Conservation (phyloP, 2,888 invertebrate species). For the Caradrina clavipalpis region DNA sequence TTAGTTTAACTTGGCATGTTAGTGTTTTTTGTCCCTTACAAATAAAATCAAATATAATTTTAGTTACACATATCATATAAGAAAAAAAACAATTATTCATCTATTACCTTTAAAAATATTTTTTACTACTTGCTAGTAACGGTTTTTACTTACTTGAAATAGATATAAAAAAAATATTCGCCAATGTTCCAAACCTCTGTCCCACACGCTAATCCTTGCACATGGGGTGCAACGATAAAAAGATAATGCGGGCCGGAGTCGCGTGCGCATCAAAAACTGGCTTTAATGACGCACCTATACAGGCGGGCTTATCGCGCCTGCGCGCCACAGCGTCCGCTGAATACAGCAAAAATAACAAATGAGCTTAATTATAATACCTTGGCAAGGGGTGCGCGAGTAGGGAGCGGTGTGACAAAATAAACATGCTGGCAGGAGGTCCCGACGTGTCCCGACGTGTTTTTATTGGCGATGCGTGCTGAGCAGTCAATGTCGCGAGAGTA, state of each 20-base stretch:
- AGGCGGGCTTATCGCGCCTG: slow-evolving; percentile 89
- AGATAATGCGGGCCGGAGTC: slow-evolving; percentile 88
- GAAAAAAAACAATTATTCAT: too few species aligned
- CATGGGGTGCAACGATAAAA: slow-evolving; percentile 90
- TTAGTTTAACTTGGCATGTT: too few species aligned
- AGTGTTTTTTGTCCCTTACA: too few species aligned
- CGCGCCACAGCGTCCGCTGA: slow-evolving; percentile 73
- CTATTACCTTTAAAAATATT: too few species aligned
- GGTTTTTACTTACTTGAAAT: neutral
- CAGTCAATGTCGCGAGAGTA: slow-evolving; percentile 86
- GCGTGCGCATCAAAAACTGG: slow-evolving; percentile 88
- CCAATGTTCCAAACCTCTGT: slow-evolving; percentile 76
- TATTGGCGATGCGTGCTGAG: slow-evolving; percentile 83
- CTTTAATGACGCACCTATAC: slow-evolving; percentile 89
- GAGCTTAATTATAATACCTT: slow-evolving; percentile 89
- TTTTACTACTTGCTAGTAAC: neutral
- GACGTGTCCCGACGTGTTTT: slow-evolving; percentile 82
- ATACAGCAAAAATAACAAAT: slow-evolving; percentile 82
- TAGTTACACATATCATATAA: too few species aligned
- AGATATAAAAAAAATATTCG: slow-evolving; percentile 1
- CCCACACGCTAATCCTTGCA: slow-evolving; percentile 80
- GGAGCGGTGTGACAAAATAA: slow-evolving; percentile 81
- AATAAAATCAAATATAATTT: too few species aligned
- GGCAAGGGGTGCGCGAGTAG: slow-evolving; percentile 75
- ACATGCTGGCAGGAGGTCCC: slow-evolving; percentile 84